A percentile compares a stretch with the other conserved stretches of the same genome.
phyloP scores from a whole-genome alignment of 2,888 invertebrate species.

The Beris chalybata region DNA sequence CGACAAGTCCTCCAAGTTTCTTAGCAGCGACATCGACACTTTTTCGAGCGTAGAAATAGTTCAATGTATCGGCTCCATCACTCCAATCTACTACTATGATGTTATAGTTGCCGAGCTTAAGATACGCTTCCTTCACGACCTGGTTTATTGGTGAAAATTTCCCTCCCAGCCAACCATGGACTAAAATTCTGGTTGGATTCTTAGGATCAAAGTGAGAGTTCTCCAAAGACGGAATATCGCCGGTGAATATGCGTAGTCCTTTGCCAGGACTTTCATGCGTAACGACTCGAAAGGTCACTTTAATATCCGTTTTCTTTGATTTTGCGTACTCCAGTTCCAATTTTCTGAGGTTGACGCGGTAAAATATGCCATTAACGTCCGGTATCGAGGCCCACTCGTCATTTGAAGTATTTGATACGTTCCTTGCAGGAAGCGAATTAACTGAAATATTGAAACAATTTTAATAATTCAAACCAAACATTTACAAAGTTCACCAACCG shows the following conservation, averaged over 20 bases:
- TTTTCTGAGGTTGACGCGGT: slow-evolving; percentile 1
- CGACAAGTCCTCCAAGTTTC: slow-evolving; percentile 47
- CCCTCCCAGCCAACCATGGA: slow-evolving; percentile 53
- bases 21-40: slow-evolving; percentile 47
- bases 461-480: too few species aligned
- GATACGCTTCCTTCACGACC: slow-evolving; percentile 48
- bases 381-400: slow-evolving; percentile 10
- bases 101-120: slow-evolving; percentile 46
- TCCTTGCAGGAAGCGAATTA: too few species aligned
- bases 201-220: slow-evolving; percentile 46
- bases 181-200: slow-evolving; percentile 48
- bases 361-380: slow-evolving; percentile 18
- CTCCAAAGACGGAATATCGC: slow-evolving; percentile 40
- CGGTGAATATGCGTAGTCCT: slow-evolving; percentile 44
- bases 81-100: slow-evolving; percentile 52
- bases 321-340: slow-evolving; percentile 6
- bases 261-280: slow-evolving; percentile 42
- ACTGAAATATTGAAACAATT: too few species aligned
- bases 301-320: not conserved
- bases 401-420: too few species aligned
- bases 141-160: slow-evolving; percentile 48
- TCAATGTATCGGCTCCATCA: slow-evolving; percentile 46
- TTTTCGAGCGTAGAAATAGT: slow-evolving; percentile 48
- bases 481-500: too few species aligned
- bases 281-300: slow-evolving; percentile 6